These are phyloP conservation scores for Brotula barbata DNA, from an alignment of 2,797 vertebrate genomes.

Conservation along the genomic window DNA sequence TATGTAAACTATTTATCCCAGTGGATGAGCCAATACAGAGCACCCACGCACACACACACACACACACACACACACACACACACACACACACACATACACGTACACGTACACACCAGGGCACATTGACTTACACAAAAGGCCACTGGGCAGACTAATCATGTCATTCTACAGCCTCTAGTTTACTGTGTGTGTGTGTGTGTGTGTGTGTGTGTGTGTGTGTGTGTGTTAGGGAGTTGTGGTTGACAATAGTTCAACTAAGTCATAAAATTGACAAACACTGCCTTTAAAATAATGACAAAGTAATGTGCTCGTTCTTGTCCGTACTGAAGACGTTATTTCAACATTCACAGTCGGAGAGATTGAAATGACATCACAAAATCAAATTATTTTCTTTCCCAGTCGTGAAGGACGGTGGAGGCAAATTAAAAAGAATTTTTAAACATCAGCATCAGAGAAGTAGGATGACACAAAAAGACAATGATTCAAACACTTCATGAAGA, in stretches of 20 bases:
- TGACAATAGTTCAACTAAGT: constrained; percentile 9
- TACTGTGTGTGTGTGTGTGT: constrained; percentile 26
- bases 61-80: constrained; percentile 20
- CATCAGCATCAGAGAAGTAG: neutral
- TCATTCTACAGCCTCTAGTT: constrained; percentile 63
- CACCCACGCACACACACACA: constrained; percentile 7
- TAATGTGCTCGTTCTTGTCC: neutral
- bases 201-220: constrained; percentile 29
- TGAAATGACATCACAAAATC: no score
- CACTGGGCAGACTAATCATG: constrained; percentile 56
- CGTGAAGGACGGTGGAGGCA: neutral
- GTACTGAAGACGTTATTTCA: neutral
- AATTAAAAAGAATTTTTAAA: neutral
- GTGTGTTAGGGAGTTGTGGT: no score
- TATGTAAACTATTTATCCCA: no score
- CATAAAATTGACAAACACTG: neutral
- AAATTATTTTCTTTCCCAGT: no score
- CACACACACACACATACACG: constrained; percentile 17
- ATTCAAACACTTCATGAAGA: no score
- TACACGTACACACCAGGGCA: neutral
- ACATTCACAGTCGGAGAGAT: neutral
- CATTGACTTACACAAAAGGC: constrained; percentile 33
- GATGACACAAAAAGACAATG: no score
- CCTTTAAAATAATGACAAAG: neutral
- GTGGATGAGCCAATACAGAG: no score